phyloP scores from a whole-genome alignment of 2,888 invertebrate genomes.

The Phymatocera aterrima region DNA sequence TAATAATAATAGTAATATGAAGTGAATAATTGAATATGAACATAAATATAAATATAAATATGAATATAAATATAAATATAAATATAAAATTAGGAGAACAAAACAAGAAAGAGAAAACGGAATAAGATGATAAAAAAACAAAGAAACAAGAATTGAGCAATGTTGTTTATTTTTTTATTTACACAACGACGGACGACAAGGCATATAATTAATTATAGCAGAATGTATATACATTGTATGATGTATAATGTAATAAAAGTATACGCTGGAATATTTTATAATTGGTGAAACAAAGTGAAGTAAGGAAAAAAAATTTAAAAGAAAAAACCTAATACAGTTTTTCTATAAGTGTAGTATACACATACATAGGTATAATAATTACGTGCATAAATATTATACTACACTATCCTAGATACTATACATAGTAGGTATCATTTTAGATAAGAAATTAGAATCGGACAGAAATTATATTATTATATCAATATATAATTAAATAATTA shows the following conservation, averaged over 20 bases:
- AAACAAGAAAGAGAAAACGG: neutral
- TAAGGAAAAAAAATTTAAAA: too few relatives aligned
- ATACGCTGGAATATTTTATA: conserved; percentile 38
- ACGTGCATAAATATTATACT: conserved; percentile 24
- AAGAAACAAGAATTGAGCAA: conserved; percentile 37
- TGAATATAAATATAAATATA: neutral
- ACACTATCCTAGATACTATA: conserved; percentile 37
- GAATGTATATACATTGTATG: neutral
- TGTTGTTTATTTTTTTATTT: conserved; percentile 43
- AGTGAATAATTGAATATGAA: too few relatives aligned
- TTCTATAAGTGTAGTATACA: too few relatives aligned
- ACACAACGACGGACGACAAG: neutral
- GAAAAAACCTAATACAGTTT: too few relatives aligned
- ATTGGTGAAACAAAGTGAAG: too few relatives aligned
- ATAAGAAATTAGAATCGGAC: too few relatives aligned
- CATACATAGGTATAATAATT: conserved; percentile 17
- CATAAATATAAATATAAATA: too few relatives aligned
- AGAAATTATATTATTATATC: too few relatives aligned
- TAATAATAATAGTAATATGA: conserved; percentile 50
- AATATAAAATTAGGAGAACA: neutral
- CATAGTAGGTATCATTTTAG: too few relatives aligned
- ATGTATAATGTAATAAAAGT: neutral
- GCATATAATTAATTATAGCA: neutral
- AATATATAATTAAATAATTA: too few relatives aligned
- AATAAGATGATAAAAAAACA: neutral